These are phyloP conservation scores for Cuniculus paca DNA, from an alignment of 2,797 vertebrate genomes.

Conservation along the genomic window DNA sequence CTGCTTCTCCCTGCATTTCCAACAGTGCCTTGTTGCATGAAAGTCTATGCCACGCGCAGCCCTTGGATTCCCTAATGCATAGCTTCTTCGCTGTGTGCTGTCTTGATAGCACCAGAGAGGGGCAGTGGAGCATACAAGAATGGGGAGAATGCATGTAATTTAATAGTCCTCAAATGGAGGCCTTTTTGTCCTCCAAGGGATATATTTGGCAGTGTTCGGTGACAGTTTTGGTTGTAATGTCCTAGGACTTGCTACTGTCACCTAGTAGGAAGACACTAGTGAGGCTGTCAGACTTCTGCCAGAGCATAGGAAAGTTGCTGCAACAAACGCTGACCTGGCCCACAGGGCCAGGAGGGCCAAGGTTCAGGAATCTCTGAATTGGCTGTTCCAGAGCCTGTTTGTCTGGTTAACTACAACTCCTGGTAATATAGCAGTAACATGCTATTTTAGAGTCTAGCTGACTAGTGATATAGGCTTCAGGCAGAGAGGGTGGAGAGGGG, in stretches of 20 bases:
- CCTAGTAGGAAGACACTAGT: neutral
- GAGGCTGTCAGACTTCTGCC: neutral
- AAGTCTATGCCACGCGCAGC: neutral
- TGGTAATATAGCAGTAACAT: neutral
- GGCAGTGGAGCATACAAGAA: neutral
- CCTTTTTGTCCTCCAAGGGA: neutral
- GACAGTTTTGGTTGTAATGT: neutral
- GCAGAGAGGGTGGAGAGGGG: neutral
- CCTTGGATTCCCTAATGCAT: neutral
- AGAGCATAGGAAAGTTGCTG: neutral
- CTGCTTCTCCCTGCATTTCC: accelerated
- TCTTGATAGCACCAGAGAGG: neutral
- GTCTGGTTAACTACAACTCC: neutral
- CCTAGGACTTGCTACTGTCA: neutral
- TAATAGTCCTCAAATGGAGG: neutral
- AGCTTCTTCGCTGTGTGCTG: neutral
- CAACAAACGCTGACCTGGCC: neutral
- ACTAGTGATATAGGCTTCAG: neutral
- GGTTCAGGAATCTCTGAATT: neutral
- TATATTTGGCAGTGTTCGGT: neutral
- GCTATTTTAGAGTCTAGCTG: neutral
- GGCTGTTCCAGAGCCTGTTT: neutral
- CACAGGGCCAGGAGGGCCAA: neutral
- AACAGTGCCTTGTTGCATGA: accelerated
- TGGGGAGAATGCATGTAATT: neutral